Evolutionary conservation across 2,797 vertebrate species (phyloP).

Genomic region (Erpetoichthys calabaricus): DNA sequence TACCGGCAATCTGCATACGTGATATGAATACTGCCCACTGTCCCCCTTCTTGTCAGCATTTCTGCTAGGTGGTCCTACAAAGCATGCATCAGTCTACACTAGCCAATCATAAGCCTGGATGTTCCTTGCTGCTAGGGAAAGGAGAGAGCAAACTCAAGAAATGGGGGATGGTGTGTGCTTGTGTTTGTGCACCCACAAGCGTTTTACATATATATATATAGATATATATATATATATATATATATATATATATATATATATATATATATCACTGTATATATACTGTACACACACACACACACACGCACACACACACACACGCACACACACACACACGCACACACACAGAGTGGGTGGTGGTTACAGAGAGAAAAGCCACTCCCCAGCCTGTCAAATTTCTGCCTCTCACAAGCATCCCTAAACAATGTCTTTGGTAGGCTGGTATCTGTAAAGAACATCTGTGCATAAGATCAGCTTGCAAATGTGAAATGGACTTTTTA

Average conservation of each 20-base stretch:
- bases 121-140: conserved; percentile 62
- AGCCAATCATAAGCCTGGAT: conserved; percentile 45
- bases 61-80: conserved; percentile 49
- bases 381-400: conserved; percentile 57
- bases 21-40: conserved; percentile 29
- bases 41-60: conserved; percentile 18
- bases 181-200: conserved; percentile 25
- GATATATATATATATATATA: too few relatives aligned
- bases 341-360: too few relatives aligned
- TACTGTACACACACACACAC: too few relatives aligned
- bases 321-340: too few relatives aligned
- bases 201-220: too few relatives aligned
- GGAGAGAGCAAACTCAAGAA: conserved; percentile 16
- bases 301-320: too few relatives aligned
- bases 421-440: conserved; percentile 71
- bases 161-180: conserved; percentile 21
- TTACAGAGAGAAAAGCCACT: too few relatives aligned
- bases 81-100: conserved; percentile 51
- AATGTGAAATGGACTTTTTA: too few relatives aligned
- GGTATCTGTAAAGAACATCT: conserved; percentile 62
- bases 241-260: too few relatives aligned
- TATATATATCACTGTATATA: too few relatives aligned
- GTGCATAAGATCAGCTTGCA: conserved; percentile 30
- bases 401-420: conserved; percentile 50
- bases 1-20: conserved; percentile 32